Evolutionary conservation across 2,113 vertebrate genomes (phyloP).

Genomic region (Mellivora capensis): DNA sequence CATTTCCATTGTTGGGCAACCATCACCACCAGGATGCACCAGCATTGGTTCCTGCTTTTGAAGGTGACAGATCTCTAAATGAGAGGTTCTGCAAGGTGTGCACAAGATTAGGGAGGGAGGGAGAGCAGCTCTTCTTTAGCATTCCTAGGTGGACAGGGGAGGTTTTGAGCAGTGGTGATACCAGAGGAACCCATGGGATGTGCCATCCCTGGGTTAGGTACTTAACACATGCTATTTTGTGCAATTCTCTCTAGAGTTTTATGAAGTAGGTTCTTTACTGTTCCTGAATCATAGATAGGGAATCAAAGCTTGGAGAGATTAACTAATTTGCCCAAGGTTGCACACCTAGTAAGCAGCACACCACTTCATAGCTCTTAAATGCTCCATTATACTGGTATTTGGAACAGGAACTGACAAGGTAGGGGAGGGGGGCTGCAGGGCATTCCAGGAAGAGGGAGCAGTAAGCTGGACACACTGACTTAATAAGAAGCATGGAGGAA

Average conservation of each 20-base stretch:
- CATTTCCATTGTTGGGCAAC: rapidly evolving
- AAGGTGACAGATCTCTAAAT: background rate
- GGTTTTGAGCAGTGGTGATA: background rate
- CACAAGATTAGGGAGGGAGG: no score
- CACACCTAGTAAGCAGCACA: background rate
- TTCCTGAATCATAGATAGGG: background rate
- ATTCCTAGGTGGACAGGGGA: background rate
- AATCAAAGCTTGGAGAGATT: background rate
- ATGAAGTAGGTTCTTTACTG: background rate
- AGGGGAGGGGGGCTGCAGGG: background rate
- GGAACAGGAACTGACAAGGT: background rate
- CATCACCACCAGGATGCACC: rapidly evolving
- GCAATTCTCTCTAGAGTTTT: background rate
- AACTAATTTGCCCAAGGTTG: background rate
- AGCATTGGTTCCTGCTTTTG: background rate
- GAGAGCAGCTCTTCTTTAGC: rapidly evolving
- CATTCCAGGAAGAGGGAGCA: background rate
- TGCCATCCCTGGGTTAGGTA: no score
- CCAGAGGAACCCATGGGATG: rapidly evolving
- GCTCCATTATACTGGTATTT: background rate
- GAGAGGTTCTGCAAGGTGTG: background rate
- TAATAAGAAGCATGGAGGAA: background rate
- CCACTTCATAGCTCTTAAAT: background rate
- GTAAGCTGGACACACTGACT: background rate
- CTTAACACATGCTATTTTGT: background rate